Conservation (phyloP, 2,797 vertebrate genomes). For the Spondyliosoma cantharus region DNA sequence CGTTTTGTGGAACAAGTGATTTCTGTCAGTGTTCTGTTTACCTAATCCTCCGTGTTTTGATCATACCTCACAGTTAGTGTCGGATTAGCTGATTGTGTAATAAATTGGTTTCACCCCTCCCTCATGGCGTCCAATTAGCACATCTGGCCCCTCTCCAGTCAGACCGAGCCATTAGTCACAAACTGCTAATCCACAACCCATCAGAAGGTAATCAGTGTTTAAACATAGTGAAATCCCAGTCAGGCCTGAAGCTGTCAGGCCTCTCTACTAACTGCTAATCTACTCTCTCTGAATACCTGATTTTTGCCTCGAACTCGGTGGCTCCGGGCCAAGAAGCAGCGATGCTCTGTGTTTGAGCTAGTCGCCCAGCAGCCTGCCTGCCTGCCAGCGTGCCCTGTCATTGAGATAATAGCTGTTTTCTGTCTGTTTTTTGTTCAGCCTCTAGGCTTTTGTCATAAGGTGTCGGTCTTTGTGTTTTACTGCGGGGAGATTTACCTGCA, state of each 20-base stretch:
- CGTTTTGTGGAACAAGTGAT: conserved; percentile 28
- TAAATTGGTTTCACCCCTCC: conserved; percentile 41
- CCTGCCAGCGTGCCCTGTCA: conserved; percentile 56
- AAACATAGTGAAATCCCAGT: conserved; percentile 46
- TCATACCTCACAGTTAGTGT: conserved; percentile 31
- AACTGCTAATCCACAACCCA: conserved; percentile 52
- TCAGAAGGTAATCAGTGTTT: conserved; percentile 52
- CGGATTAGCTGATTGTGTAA: conserved; percentile 48
- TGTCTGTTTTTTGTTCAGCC: conserved; percentile 62
- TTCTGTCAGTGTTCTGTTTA: conserved; percentile 1
- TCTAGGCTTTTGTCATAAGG: conserved; percentile 61
- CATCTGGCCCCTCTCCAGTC: conserved; percentile 53
- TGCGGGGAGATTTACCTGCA: conserved; percentile 50
- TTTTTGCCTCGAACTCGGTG: conserved; percentile 37
- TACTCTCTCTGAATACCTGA: conserved; percentile 40
- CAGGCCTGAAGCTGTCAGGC: conserved; percentile 35
- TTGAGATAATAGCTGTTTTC: conserved; percentile 74
- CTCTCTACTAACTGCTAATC: conserved; percentile 49
- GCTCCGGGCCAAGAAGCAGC: conserved; percentile 39
- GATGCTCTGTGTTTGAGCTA: conserved; percentile 48
- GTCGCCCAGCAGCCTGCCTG: conserved; percentile 24
- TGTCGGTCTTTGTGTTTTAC: conserved; percentile 56
- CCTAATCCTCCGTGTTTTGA: conserved; percentile 43
- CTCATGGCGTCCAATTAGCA: conserved; percentile 45
- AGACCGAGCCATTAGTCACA: conserved; percentile 38